These are phyloP conservation scores for Chironex yamaguchii DNA, from an alignment of 30 jellyfish, hydroid and myxozoan genomes.

Conservation along the genomic window DNA sequence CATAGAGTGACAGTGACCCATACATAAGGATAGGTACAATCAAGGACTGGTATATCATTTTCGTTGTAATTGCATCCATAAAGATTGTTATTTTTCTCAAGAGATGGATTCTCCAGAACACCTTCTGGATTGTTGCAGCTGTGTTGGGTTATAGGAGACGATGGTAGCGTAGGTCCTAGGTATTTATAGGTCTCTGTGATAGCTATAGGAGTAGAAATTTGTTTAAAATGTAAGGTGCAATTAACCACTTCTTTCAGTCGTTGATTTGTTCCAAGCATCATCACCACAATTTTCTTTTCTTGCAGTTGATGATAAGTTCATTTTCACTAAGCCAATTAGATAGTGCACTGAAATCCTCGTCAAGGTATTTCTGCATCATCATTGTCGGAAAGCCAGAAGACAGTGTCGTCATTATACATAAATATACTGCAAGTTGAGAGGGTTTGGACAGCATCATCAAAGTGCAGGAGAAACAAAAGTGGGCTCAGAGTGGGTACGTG, in stretches of 20 bases:
- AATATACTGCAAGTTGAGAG: constrained; percentile 19
- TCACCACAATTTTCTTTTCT: background rate
- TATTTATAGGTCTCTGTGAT: background rate
- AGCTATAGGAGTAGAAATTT: background rate
- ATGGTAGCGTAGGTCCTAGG: background rate
- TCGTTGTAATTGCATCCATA: background rate
- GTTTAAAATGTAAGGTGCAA: background rate
- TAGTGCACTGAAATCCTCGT: background rate
- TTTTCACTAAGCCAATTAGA: background rate
- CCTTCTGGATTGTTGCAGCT: background rate
- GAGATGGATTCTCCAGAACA: background rate
- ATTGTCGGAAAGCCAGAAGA: constrained; percentile 19
- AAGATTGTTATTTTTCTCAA: background rate
- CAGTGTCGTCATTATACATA: constrained; percentile 46
- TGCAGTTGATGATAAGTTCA: background rate
- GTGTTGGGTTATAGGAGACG: background rate
- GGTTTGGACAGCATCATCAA: constrained; percentile 13
- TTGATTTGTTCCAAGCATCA: background rate
- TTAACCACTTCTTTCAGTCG: background rate
- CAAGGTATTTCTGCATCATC: too few relatives aligned
- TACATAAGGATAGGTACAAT: background rate
- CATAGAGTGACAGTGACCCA: background rate
- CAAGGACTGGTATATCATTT: background rate
- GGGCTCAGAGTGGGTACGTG: constrained; percentile 44
- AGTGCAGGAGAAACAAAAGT: constrained; percentile 54